Percentiles rank a stretch among this genome's conserved stretches.
These are phyloP conservation scores for Anneissia japonica DNA, from an alignment of 35 echinoderm and acorn worm genomes.

Conservation along the genomic window DNA sequence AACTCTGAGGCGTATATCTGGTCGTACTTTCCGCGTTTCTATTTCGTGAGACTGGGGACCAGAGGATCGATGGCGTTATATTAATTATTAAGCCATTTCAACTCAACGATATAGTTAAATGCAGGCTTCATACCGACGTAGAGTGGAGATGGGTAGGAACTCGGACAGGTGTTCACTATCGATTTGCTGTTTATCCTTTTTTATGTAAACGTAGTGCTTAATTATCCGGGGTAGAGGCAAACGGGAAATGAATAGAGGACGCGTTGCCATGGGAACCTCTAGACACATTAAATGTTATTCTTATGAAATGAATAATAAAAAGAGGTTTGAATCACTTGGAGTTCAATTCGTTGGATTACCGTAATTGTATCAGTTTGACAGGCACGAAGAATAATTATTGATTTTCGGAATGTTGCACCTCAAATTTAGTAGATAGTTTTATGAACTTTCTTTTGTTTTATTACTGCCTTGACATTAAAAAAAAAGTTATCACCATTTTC, in stretches of 20 bases:
- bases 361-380: background rate
- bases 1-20: no score
- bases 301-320: background rate
- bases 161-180: background rate
- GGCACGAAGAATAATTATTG: background rate
- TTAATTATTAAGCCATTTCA: background rate
- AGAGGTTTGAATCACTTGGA: background rate
- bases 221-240: background rate
- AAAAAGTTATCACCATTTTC: no score
- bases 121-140: background rate
- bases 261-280: background rate
- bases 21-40: background rate
- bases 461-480: no score
- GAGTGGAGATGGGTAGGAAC: background rate
- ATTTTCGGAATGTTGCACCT: background rate
- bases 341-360: no score
- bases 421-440: no score
- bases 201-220: background rate
- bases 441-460: no score
- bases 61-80: background rate
- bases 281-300: background rate
- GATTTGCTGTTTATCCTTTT: background rate
- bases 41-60: background rate
- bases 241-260: background rate
- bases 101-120: background rate